phyloP scores from a whole-genome alignment of 2,113 vertebrate species.

The Arenaria interpres region DNA sequence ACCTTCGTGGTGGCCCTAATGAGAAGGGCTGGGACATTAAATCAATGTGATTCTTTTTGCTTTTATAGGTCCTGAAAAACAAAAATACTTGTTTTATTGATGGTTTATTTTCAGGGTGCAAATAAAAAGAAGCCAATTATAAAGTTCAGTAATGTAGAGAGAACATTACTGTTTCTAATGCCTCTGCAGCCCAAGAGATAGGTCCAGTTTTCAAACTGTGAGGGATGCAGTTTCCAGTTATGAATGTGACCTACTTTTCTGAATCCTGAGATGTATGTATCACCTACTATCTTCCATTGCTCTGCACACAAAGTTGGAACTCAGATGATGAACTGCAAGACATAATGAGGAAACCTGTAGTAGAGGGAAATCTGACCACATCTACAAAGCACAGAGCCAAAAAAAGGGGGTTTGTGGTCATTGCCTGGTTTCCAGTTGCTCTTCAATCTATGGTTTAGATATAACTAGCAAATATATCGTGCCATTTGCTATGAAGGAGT shows the following conservation, averaged over 20 bases:
- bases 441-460: neutral
- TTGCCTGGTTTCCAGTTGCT: neutral
- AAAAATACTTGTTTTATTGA: neutral
- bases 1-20: neutral
- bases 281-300: neutral
- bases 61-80: neutral
- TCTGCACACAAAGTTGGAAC: neutral
- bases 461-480: neutral
- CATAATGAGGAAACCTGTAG: neutral
- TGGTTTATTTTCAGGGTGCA: neutral
- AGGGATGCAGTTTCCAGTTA: neutral
- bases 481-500: neutral
- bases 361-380: neutral
- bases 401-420: fast-evolving
- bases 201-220: neutral
- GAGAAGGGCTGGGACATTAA: neutral
- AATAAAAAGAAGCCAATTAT: neutral
- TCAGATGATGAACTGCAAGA: neutral
- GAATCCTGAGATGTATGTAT: neutral
- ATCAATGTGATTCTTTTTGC: neutral
- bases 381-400: neutral
- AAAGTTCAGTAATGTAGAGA: neutral
- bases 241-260: neutral
- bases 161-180: neutral
- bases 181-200: neutral